Base-by-base conservation (phyloP, 2,113 vertebrate species). In the Maccullochella peelii region DNA sequence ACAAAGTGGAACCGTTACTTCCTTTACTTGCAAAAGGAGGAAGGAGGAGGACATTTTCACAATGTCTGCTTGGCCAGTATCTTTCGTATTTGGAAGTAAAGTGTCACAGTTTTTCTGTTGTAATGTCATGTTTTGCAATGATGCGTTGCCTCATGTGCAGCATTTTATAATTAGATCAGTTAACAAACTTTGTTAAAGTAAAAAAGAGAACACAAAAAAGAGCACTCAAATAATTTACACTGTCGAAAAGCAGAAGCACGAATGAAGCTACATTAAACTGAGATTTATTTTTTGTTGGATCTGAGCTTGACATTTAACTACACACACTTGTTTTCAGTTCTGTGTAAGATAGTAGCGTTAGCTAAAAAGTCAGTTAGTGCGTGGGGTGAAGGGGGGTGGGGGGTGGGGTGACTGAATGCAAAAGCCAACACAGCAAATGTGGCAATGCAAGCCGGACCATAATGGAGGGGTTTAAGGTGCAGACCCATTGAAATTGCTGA, bases 341-440 rank as follows among this genome's bases (percentile, higher is more conserved):
- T 27, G n/a, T 62, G 49, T 18, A 63, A 27, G 73, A 63, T 6
- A 21, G 42, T 65, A 73, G 63, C 10, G 73, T 55, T 44, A 62
- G 82, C 75, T 80, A 62, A 83, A 86, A 79, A 81, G 77, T 74
- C 57, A 65, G 72, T 66, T 30, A n/a, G 57, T 2, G 30, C 38
- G 8, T 6, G 36, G 27, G 15, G 38, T 38, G 33, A 21, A 54
- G 38, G 8, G 38, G 8, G 36, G 30, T 5, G 12, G 9, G 36
- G 67, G 25, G 33, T 21, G 18, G 25, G 0, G 11, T 0, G 3
- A 63, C n/a, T 95, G 92, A 96, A 96, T 93, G 83, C 79, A 94
- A 95, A 92, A 93, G 95, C 93, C 75, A 85, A 86, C 93, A 55
- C 94, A 95, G 94, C 95, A 94, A 90, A 93, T 85, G 84, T 69